Percentiles rank a stretch among this genome's conserved stretches.
Evolutionary conservation across 2,113 vertebrate species (phyloP).

Genomic region (Myiozetetes cayanensis): DNA sequence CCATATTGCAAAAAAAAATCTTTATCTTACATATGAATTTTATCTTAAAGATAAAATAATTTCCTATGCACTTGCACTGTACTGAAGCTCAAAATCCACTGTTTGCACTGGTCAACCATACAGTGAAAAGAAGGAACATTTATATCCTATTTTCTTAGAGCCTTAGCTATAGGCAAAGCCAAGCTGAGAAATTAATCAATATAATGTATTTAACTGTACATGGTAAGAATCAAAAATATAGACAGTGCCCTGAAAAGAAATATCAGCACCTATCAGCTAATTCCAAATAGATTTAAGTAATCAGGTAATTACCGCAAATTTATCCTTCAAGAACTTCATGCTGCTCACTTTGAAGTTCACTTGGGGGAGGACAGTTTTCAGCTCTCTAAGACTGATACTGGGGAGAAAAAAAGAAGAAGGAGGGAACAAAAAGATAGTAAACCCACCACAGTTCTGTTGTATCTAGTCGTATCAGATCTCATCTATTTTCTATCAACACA

Average conservation of each 20-base stretch:
- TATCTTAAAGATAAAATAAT: background rate
- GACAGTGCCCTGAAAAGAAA: background rate
- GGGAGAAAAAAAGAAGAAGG: background rate
- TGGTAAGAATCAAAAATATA: background rate
- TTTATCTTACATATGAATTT: background rate
- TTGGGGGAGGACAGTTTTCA: slow-evolving; percentile 88
- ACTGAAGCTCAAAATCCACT: background rate
- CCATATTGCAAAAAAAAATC: background rate
- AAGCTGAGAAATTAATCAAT: background rate
- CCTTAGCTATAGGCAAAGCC: background rate
- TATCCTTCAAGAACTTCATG: slow-evolving; percentile 87
- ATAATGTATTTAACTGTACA: background rate
- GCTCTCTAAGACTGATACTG: slow-evolving; percentile 90
- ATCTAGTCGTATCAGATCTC: background rate
- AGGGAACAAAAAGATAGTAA: background rate
- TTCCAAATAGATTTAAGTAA: background rate
- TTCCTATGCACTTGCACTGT: background rate
- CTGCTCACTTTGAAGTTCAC: slow-evolving; percentile 90
- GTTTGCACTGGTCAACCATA: background rate
- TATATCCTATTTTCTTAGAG: background rate
- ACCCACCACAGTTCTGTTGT: background rate
- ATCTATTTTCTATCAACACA: background rate
- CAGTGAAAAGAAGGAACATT: background rate
- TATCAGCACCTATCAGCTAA: background rate
- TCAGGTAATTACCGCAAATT: slow-evolving; percentile 78